phyloP scores from a whole-genome alignment of 2,797 vertebrate species.

The Buceros bicornis region DNA sequence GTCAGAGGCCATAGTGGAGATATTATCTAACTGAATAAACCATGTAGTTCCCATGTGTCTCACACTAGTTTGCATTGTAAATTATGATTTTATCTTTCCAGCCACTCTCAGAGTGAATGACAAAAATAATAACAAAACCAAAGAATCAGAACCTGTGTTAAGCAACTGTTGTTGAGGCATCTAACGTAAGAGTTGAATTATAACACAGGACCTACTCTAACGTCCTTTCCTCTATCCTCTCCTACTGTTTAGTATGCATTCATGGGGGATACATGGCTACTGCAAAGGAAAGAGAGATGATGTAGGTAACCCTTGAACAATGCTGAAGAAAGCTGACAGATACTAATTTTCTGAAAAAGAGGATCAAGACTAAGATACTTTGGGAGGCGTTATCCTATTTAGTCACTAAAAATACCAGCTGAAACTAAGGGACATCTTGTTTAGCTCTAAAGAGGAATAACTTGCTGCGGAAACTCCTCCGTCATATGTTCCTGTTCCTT shows the following conservation, averaged over 20 bases:
- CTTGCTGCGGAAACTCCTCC: background rate
- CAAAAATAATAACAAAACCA: background rate
- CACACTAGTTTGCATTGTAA: background rate
- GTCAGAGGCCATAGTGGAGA: background rate
- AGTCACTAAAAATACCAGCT: background rate
- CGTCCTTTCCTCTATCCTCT: background rate
- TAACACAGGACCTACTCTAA: background rate
- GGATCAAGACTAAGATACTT: background rate
- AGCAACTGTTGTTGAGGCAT: background rate
- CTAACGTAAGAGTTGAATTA: background rate
- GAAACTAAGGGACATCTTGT: background rate
- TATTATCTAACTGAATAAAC: background rate
- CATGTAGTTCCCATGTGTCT: accelerated
- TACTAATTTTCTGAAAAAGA: background rate
- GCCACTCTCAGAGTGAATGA: background rate
- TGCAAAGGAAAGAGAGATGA: background rate
- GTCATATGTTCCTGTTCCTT: background rate
- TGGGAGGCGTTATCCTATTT: background rate
- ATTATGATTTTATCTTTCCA: background rate
- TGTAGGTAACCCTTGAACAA: background rate
- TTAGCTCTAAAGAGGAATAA: background rate
- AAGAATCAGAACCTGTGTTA: background rate
- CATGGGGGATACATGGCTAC: background rate
- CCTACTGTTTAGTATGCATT: background rate
- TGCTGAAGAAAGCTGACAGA: background rate